Evolutionary conservation across 2,888 invertebrate species (phyloP).

Genomic region (Megaustenia siamemsis): DNA sequence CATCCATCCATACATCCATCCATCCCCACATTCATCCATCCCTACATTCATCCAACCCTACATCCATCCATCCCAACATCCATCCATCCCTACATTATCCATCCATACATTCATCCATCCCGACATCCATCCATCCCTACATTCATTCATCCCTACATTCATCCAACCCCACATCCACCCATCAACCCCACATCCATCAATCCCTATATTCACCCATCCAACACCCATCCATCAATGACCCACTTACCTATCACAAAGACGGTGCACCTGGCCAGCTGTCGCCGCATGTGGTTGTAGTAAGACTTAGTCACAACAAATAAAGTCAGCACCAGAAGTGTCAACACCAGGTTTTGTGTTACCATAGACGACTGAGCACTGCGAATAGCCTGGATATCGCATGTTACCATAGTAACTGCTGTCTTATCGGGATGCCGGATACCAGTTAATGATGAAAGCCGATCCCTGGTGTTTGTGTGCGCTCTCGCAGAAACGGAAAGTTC

Average conservation of each 20-base stretch:
- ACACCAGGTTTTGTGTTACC: constrained; percentile 58
- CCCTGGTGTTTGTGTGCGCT: not conserved
- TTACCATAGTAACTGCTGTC: constrained; percentile 44
- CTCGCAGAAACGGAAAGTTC: not conserved
- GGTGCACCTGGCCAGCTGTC: constrained; percentile 58
- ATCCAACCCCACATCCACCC: too few species aligned
- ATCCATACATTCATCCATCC: too few species aligned
- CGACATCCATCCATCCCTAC: too few species aligned
- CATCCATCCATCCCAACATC: too few species aligned
- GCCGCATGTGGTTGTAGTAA: constrained; percentile 62
- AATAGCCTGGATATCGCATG: constrained; percentile 54
- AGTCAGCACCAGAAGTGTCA: constrained; percentile 63
- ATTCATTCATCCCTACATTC: too few species aligned
- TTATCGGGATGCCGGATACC: not conserved
- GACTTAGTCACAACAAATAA: constrained; percentile 65
- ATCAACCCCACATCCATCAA: too few species aligned
- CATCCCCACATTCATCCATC: too few species aligned
- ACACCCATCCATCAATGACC: too few species aligned
- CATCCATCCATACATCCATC: too few species aligned
- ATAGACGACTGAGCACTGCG: constrained; percentile 53
- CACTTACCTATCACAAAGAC: constrained; percentile 45
- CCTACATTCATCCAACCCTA: too few species aligned
- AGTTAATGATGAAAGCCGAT: not conserved
- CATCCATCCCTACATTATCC: too few species aligned
- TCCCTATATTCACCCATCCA: too few species aligned